Evolutionary conservation across 2,113 vertebrate species (phyloP), one percentile per base, ranked within the genome.

Genomic region (Chaenogobius annularis): DNA sequence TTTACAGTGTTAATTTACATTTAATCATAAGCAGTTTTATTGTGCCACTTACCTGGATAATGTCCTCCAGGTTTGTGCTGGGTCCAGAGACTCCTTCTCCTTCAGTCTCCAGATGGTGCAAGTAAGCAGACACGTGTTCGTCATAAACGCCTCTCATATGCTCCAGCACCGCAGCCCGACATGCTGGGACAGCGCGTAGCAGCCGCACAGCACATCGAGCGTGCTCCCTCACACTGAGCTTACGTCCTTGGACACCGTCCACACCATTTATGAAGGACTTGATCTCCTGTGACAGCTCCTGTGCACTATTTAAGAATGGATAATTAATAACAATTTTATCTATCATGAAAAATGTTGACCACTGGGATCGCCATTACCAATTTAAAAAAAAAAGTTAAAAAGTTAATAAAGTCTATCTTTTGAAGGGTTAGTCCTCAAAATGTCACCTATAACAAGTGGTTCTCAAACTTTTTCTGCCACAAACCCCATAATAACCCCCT

Each of bases 271-370:
- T 94, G 78, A 98, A 97, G 3, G 96, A 94, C 81, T 97, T 98
- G 72, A 98, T 95, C 87, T 98, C 96, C 87, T 94, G 95, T 5
- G 94, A 93, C 40, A 97, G 92, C 78, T 97, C 96, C 91, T 97
- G 95, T 11, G 95, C 85, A 67, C 94, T 97, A 26, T 37, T 81
- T 5, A 15, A 37, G 68, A 61, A 1, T 7, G 52, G 17, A 7
- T n/a, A 47, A 15, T 46, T 12, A 26, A 40, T 23, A 6, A 22
- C 13, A 23, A 8, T 22, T 14, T 3, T 4, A 44, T 64, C 3
- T 43, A 31, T 31, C 0, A 7, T 40, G 26, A 31, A 31, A 31
- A 31, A 31, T 31, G 26, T 31, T 1, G 26, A 31, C 26, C 26
- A 31, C 4, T 31, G 26, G 26, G 26, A 31, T 31, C 26, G 26